A percentile compares a stretch with the other conserved stretches of the same genome.
phyloP scores from a whole-genome alignment of 1,140 invertebrate genomes.

The Helicoverpa zea region DNA sequence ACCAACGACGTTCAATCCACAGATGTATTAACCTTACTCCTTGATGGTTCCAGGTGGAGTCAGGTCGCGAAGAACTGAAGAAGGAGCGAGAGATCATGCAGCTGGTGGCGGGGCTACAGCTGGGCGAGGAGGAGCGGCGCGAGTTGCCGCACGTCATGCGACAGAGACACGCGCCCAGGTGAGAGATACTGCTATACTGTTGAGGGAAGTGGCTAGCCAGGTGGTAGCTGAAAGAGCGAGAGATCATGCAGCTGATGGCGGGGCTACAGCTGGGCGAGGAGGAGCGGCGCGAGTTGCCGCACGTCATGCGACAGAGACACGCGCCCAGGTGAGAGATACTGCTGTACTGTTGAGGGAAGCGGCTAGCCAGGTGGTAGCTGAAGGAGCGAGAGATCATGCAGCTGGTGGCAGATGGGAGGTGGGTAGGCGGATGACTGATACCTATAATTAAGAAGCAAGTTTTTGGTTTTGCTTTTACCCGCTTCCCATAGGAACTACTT shows the following conservation, averaged over 20 bases:
- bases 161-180: slow-evolving; percentile 83
- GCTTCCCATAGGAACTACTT: no score
- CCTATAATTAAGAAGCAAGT: no score
- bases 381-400: no score
- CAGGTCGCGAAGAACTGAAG: slow-evolving; percentile 91
- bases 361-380: no score
- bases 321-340: slow-evolving; percentile 74
- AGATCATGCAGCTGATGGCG: slow-evolving; percentile 96
- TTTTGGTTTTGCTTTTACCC: no score
- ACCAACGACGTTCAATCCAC: neutral
- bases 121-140: slow-evolving; percentile 92
- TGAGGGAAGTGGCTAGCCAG: no score
- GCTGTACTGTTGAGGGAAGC: no score
- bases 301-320: slow-evolving; percentile 86
- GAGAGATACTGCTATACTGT: neutral
- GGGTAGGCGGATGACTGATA: no score
- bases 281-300: slow-evolving; percentile 89
- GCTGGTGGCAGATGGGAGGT: no score
- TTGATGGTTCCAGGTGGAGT: slow-evolving; percentile 85
- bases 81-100: slow-evolving; percentile 97
- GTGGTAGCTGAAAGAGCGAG: slow-evolving; percentile 81
- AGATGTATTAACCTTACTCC: neutral
- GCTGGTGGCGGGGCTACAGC: slow-evolving; percentile 94
- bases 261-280: slow-evolving; percentile 94
- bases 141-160: slow-evolving; percentile 88